Evolutionary conservation across 2,797 vertebrate species (phyloP), one percentile per base, ranked within the genome.

Genomic region (Caiman crocodilus): DNA sequence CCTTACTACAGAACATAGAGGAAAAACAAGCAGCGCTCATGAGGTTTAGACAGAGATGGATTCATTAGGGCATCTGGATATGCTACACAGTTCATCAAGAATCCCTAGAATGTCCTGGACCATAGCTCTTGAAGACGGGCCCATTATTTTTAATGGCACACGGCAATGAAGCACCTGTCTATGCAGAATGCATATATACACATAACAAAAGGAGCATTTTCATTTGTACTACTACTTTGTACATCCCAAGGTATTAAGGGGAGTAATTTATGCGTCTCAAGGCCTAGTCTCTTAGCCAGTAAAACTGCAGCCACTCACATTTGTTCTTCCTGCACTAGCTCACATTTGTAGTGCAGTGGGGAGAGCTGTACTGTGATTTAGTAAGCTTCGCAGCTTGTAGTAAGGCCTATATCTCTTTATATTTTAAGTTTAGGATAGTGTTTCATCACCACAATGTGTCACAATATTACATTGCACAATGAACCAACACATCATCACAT

Each of bases 331-430:
- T 83, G 1, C 61, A 30, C 0, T 5, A 93, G 59, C 4, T 93
- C 87, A 63, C 65, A 76, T 93, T 86, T 88, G 2, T 88, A 88
- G 94, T 94, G 93, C 90, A 96, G 50, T 61, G 67, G 60, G 93
- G 80, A 90, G 79, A 83, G 64, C 30, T 30, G n/a, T 6, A 50
- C 5, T 65, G 79, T 84, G 92, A 94, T 94, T 96, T 94, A 95
- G 75, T 82, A 84, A 96, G 82, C 87, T 84, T 67, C 55, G 58
- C 86, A 59, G 55, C 73, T 63, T 94, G 81, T 81, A 74, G 35
- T 42, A 94, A 93, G 83, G 84, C 80, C 81, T 92, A 10, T 86
- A 84, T 84, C 79, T 77, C 76, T 90, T 86, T 56, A 35, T 28
- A 17, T 63, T 88, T 64, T 35, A 65, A 80, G 58, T 85, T 90